These are phyloP conservation scores for Lithosia quadra DNA, from an alignment of 2,888 invertebrate species.

Conservation along the genomic window DNA sequence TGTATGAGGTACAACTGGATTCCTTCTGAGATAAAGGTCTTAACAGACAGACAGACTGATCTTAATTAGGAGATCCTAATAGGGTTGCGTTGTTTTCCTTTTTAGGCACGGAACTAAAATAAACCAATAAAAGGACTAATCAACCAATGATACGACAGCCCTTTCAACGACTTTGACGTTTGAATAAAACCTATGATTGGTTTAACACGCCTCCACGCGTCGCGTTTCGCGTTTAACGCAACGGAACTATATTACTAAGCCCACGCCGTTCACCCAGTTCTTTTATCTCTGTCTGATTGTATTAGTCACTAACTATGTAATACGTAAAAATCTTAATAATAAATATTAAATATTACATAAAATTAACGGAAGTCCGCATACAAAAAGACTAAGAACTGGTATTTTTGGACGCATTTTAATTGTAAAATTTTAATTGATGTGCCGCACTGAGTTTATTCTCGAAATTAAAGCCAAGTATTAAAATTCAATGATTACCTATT, in stretches of 20 bases:
- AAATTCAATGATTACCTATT: background rate
- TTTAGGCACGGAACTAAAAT: no score
- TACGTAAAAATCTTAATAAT: background rate
- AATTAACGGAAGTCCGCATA: background rate
- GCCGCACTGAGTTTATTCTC: slow-evolving; percentile 4
- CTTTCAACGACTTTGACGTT: no score
- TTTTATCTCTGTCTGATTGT: background rate
- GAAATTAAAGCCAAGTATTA: background rate
- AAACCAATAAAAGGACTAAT: no score
- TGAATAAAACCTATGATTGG: no score
- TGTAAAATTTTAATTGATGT: background rate
- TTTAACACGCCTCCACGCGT: no score
- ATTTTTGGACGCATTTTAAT: slow-evolving; percentile 3
- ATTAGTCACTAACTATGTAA: background rate
- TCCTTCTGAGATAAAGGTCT: no score
- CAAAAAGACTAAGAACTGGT: background rate
- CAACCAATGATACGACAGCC: no score
- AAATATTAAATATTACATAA: background rate
- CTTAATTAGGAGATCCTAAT: no score
- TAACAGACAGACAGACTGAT: no score
- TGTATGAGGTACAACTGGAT: no score
- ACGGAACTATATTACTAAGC: background rate
- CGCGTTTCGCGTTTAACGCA: no score
- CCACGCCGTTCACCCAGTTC: background rate
- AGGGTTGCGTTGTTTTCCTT: no score